Evolutionary conservation across 2,888 invertebrate species (phyloP).

Genomic region (Schizaphis graminum): DNA sequence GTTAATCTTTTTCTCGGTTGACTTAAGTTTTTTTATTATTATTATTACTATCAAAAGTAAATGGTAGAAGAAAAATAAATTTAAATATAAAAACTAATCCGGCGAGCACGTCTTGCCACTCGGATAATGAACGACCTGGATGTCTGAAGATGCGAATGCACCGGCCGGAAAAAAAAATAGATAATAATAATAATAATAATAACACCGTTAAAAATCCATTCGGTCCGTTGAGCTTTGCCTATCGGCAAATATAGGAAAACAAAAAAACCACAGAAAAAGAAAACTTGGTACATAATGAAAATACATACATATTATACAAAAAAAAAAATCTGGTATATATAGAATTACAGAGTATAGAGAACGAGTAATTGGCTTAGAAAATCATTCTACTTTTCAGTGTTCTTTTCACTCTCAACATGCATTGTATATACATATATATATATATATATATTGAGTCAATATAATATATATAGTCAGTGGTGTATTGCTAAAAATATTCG

Average conservation of each 20-base stretch:
- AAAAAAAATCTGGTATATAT: not conserved
- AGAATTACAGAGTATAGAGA: not conserved
- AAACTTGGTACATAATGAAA: slow-evolving; percentile 16
- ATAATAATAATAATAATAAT: slow-evolving; percentile 59
- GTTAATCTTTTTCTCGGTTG: not conserved
- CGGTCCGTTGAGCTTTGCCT: slow-evolving; percentile 43
- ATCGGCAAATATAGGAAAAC: slow-evolving; percentile 21
- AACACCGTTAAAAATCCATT: slow-evolving; percentile 42
- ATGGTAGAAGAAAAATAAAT: slow-evolving; percentile 14
- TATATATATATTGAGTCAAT: too few relatives aligned
- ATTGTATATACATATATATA: too few relatives aligned
- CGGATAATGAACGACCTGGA: slow-evolving; percentile 38
- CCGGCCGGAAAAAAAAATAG: slow-evolving; percentile 32
- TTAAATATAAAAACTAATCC: slow-evolving; percentile 22
- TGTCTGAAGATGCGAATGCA: slow-evolving; percentile 33
- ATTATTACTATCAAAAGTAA: slow-evolving; percentile 30
- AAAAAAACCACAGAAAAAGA: not conserved
- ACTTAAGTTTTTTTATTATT: not conserved
- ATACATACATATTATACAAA: not conserved
- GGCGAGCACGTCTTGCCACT: not conserved
- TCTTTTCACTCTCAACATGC: not conserved
- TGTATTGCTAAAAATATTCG: too few relatives aligned
- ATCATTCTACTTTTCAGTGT: not conserved
- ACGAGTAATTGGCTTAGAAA: slow-evolving; percentile 47
- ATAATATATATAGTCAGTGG: too few relatives aligned